These are phyloP conservation scores for Trachops cirrhosus DNA, from an alignment of 2,797 vertebrate genomes.

Conservation along the genomic window DNA sequence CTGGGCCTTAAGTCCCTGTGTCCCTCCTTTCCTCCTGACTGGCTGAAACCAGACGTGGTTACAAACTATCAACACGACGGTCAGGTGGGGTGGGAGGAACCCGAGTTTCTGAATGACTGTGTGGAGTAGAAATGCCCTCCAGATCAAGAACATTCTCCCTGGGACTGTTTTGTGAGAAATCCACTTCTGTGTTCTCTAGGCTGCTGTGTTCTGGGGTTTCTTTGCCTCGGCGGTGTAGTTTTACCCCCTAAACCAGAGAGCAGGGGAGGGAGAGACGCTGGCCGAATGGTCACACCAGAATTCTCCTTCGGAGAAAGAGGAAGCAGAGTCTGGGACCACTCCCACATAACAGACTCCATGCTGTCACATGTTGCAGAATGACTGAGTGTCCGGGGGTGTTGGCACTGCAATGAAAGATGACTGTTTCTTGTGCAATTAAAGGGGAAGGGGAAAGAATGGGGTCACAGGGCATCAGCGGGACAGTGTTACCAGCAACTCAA, in stretches of 20 bases:
- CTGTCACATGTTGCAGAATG: neutral
- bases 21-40: neutral
- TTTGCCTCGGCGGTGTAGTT: neutral
- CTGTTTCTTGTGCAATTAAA: neutral
- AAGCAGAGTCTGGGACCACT: neutral
- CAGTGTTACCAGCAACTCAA: fast-evolving
- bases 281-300: neutral
- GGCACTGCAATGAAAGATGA: neutral
- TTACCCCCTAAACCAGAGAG: neutral
- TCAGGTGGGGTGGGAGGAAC: neutral
- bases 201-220: neutral
- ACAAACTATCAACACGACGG: neutral
- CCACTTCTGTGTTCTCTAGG: neutral
- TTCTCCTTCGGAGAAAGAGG: neutral
- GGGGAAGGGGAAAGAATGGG: neutral
- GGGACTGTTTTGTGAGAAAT: neutral
- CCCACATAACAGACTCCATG: fast-evolving
- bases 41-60: neutral
- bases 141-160: neutral
- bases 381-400: neutral
- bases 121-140: neutral
- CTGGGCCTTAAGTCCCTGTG: neutral
- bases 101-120: neutral
- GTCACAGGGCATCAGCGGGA: neutral
- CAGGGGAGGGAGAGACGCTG: neutral